Conservation (phyloP, 2,888 invertebrate species). For the Strigamia maritima region DNA sequence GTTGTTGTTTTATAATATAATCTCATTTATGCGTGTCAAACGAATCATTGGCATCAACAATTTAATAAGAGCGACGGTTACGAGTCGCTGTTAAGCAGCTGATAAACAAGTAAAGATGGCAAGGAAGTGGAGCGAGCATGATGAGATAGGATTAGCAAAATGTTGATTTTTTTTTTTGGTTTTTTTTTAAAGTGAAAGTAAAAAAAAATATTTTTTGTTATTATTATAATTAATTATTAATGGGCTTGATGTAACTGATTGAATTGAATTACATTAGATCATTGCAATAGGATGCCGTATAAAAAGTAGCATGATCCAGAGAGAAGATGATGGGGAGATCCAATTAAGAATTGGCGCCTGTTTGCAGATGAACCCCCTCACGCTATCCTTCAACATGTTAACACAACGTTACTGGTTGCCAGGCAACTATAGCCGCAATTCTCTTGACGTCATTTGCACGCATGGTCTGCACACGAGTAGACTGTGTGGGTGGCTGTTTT, state of each 20-base stretch:
- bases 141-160: too few species aligned
- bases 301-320: slow-evolving; percentile 7
- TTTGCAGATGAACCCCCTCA: background rate
- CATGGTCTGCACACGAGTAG: slow-evolving; percentile 23
- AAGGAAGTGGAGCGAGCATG: too few species aligned
- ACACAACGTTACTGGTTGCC: slow-evolving; percentile 22
- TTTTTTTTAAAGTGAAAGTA: background rate
- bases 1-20: background rate
- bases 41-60: background rate
- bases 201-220: background rate
- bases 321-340: slow-evolving; percentile 25
- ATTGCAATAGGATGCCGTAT: background rate
- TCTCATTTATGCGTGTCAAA: background rate
- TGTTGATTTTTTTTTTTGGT: too few species aligned
- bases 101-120: background rate
- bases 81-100: background rate
- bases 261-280: background rate
- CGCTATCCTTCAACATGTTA: slow-evolving; percentile 15
- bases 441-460: slow-evolving; percentile 26
- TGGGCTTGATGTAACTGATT: background rate
- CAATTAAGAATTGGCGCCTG: slow-evolving; percentile 32
- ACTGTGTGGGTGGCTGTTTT: slow-evolving; percentile 19
- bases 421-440: slow-evolving; percentile 11
- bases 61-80: background rate
- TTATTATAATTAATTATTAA: background rate